Conservation (phyloP, 1,140 invertebrate genomes). For the Bombyx mandarina region DNA sequence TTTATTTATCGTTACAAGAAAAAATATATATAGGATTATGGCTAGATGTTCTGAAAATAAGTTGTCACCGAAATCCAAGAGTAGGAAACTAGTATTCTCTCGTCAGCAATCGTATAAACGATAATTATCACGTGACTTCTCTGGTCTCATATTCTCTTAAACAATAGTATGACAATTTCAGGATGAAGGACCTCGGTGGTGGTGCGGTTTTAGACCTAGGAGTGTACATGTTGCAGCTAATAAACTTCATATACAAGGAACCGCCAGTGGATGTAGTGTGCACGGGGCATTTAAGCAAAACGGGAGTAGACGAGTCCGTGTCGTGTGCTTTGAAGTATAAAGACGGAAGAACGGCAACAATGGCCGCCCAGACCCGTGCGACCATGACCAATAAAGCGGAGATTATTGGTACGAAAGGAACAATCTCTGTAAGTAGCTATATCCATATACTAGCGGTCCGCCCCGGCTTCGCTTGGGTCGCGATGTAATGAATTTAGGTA, state of each 20-base stretch:
- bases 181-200: conserved; percentile 78
- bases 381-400: conserved; percentile 76
- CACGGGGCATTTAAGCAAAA: conserved; percentile 76
- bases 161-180: conserved; percentile 29
- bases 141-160: too few species aligned
- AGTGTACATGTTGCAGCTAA: conserved; percentile 84
- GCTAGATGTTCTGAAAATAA: too few species aligned
- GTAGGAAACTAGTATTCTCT: too few species aligned
- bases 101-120: too few species aligned
- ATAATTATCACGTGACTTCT: too few species aligned
- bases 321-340: conserved; percentile 76
- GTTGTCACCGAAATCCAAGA: too few species aligned
- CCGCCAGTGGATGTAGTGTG: conserved; percentile 75
- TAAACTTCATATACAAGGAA: conserved; percentile 76
- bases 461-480: too few species aligned
- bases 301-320: conserved; percentile 78
- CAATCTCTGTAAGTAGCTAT: conserved; percentile 69
- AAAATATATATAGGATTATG: too few species aligned
- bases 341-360: conserved; percentile 74
- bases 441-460: too few species aligned
- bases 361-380: conserved; percentile 72
- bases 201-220: conserved; percentile 86
- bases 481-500: too few species aligned
- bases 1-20: too few species aligned
- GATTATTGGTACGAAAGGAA: conserved; percentile 80